These are phyloP conservation scores for Heteromyza rotundicornis DNA, from an alignment of 2,888 invertebrate genomes.

Conservation along the genomic window DNA sequence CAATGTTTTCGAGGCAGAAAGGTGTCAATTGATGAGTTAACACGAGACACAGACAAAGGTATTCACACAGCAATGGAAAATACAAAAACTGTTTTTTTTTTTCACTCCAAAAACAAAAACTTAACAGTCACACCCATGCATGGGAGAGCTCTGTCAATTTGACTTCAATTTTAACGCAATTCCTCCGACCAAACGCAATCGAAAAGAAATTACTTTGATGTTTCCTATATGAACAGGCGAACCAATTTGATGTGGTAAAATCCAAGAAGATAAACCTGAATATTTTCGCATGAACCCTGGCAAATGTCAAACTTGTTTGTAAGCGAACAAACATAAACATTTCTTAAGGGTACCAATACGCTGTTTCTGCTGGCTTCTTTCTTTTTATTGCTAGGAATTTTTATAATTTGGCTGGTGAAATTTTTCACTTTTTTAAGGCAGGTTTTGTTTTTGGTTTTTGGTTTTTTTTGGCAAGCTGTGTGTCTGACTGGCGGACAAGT, in stretches of 20 bases:
- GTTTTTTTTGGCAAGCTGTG: neutral
- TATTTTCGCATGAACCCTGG: neutral
- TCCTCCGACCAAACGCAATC: neutral
- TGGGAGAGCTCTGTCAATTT: too few species aligned
- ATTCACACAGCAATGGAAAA: too few species aligned
- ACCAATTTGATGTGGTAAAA: too few species aligned
- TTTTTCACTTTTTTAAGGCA: neutral
- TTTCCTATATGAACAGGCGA: neutral
- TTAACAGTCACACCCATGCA: too few species aligned
- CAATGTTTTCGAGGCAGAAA: too few species aligned
- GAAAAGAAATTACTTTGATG: neutral
- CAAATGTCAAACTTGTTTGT: neutral
- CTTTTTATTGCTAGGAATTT: slow-evolving; percentile 1
- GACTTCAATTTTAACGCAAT: too few species aligned
- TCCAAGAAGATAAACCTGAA: neutral
- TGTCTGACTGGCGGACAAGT: neutral
- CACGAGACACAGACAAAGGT: too few species aligned
- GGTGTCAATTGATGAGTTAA: too few species aligned
- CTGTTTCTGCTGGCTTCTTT: too few species aligned
- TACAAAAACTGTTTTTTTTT: too few species aligned
- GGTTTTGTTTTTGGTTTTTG: neutral
- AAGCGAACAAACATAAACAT: neutral
- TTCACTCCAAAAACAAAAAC: too few species aligned
- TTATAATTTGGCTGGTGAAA: neutral
- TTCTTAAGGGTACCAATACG: neutral